Evolutionary conservation across 2,797 vertebrate genomes (phyloP), one percentile per base, ranked within the genome.

Genomic region (Hemibagrus guttatus): DNA sequence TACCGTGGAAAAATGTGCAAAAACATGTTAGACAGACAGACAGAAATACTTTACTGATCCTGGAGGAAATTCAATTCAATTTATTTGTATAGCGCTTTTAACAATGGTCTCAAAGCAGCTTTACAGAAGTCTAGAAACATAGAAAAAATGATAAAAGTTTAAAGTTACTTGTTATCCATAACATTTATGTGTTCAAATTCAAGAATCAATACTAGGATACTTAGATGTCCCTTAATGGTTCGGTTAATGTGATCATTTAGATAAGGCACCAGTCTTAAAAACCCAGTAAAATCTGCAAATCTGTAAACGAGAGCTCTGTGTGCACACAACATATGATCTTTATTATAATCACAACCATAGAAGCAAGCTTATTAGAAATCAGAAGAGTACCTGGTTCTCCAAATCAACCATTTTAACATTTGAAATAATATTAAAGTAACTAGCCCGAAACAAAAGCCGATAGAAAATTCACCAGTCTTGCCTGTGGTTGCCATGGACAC

Each of bases 401-500:
- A 46, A 46, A 49, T 72, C 54, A 46, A 81, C 64, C 8, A n/a
- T 66, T 52, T 66, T 23, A 68, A 68, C 42, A 31, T 21, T 66
- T 9, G 12, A 81, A 59, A 71, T 46, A 28, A 59, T 19, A 35
- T 83, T 71, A 72, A 59, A 52, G 63, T 21, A 42, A 28, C 68
- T 28, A 35, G 49, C 68, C 42, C 5, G 2, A 59, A 84, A 56
- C 23, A 74, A 84, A 56, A 59, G 1, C 19, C 11, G 58, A 59
- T 39, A 26, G 23, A 39, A 61, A 61, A 61, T 58, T 80, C 13
- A 0, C 16, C 54, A 19, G 14, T 66, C 61, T 26, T 28, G 49
- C n/a, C 46, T 42, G 58, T 69, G 49, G 80, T 83, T 76, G 66
- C 85, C 71, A 86, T 86, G 71, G 85, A 54, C 46, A 86, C 58